Percentiles rank a stretch among this genome's conserved stretches.
phyloP scores from a whole-genome alignment of 1,140 invertebrate species.

The Aphaenogaster rudis region DNA sequence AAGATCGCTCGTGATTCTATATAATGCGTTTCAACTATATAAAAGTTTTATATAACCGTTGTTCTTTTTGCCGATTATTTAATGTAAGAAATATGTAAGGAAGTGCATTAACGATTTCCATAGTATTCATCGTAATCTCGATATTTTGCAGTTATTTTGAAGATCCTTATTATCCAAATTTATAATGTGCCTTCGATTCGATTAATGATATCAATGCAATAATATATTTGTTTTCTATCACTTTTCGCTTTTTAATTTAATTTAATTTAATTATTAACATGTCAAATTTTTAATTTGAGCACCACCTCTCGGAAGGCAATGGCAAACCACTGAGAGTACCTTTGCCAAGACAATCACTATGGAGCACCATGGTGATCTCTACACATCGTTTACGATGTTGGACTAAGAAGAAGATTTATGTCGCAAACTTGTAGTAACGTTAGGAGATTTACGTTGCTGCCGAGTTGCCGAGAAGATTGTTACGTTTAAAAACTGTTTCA shows the following conservation, averaged over 20 bases:
- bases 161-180: neutral
- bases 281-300: no score
- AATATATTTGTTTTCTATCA: neutral
- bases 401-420: neutral
- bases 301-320: no score
- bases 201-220: neutral
- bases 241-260: neutral
- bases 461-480: neutral
- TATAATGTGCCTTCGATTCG: neutral
- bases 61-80: neutral
- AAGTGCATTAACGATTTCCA: neutral
- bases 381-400: no score
- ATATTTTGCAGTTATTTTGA: neutral
- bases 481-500: neutral
- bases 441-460: neutral
- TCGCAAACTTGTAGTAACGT: neutral
- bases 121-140: neutral
- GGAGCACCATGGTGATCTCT: no score
- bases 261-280: no score
- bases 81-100: neutral
- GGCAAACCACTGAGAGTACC: no score
- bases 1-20: slow-evolving; percentile 32
- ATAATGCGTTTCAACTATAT: slow-evolving; percentile 1
- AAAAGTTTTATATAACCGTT: neutral
- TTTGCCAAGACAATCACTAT: no score